Evolutionary conservation across 35 echinoderm and acorn worm genomes (phyloP).

Genomic region (Lytechinus variegatus): DNA sequence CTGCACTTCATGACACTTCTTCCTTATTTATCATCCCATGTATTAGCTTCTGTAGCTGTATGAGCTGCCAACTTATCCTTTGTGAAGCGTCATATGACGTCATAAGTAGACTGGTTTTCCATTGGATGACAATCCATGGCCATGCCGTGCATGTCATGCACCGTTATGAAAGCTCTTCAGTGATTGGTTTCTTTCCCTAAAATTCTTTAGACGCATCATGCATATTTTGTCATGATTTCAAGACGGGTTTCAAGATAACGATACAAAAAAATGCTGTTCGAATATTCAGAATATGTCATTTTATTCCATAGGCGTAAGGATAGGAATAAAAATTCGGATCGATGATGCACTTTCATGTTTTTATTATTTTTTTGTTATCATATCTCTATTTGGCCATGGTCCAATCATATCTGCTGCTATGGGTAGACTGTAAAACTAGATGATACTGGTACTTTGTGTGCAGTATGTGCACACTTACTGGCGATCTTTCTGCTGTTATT

Average conservation of each 20-base stretch:
- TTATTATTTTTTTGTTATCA: not conserved
- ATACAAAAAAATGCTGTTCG: too few relatives aligned
- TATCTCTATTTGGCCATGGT: not conserved
- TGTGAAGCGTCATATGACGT: not conserved
- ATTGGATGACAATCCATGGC: slow-evolving; percentile 23
- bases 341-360: too few relatives aligned
- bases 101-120: not conserved
- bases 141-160: not conserved
- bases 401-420: not conserved
- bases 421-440: not conserved
- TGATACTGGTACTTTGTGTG: slow-evolving; percentile 16
- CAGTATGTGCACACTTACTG: not conserved
- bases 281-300: too few relatives aligned
- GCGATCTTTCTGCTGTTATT: not conserved
- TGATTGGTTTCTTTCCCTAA: not conserved
- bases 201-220: not conserved
- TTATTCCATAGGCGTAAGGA: too few relatives aligned
- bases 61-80: too few relatives aligned
- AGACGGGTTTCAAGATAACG: not conserved
- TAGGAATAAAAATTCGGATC: not conserved
- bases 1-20: too few relatives aligned
- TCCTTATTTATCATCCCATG: too few relatives aligned
- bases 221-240: not conserved
- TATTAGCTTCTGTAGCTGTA: too few relatives aligned
- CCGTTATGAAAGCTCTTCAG: not conserved